A percentile compares a stretch with the other conserved stretches of the same genome.
Conservation (phyloP, 2,797 vertebrate species). For the Channallabes apus region DNA sequence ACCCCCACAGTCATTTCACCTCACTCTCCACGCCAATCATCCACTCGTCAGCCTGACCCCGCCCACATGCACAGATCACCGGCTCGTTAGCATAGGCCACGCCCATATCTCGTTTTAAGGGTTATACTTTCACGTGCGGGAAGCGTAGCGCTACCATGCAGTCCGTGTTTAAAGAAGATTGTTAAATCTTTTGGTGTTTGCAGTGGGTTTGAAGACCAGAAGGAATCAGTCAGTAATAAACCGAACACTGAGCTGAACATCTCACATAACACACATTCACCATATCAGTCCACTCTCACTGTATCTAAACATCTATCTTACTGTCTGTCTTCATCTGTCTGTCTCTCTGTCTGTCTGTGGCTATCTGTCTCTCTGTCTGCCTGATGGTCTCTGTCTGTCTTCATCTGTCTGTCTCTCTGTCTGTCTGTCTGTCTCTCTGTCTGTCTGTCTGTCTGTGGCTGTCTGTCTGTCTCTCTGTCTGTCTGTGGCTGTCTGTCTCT, state of each 20-base stretch:
- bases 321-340: not conserved
- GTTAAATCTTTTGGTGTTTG: not conserved
- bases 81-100: not conserved
- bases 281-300: not conserved
- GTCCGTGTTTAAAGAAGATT: not conserved
- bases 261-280: constrained; percentile 1
- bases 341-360: not conserved
- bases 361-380: too few species aligned
- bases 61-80: not conserved
- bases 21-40: not conserved
- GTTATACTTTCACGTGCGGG: not conserved
- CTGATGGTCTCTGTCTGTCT: too few species aligned
- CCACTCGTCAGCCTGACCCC: not conserved
- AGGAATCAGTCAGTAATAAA: not conserved
- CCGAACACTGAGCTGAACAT: not conserved
- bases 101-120: not conserved
- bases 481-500: too few species aligned
- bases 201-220: not conserved
- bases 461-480: too few species aligned
- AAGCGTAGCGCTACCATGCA: not conserved
- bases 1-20: not conserved
- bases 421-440: too few species aligned
- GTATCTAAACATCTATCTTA: not conserved
- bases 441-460: too few species aligned
- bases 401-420: too few species aligned